Evolutionary conservation across 2,797 vertebrate species (phyloP).

Genomic region (Petrocephalus schoutedeni): DNA sequence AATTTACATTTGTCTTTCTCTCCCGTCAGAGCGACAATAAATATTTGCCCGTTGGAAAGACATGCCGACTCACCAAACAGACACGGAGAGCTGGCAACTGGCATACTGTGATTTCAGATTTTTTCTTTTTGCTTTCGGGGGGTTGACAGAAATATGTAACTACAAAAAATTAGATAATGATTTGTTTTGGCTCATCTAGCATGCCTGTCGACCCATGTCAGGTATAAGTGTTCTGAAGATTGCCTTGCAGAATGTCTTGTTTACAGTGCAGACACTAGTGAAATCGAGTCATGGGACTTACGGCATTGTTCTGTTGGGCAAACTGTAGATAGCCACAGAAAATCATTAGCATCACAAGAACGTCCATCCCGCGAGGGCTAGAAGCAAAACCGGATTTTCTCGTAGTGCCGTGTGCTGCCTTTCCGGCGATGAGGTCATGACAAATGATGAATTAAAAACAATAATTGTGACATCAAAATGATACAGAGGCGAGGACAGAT

Average conservation of each 20-base stretch:
- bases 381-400: background rate
- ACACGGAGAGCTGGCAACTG: background rate
- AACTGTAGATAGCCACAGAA: background rate
- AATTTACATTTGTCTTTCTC: constrained; percentile 1
- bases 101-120: background rate
- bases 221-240: background rate
- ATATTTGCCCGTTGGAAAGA: background rate
- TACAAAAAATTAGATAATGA: too few relatives aligned
- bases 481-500: constrained; percentile 18
- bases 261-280: background rate
- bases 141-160: background rate
- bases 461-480: background rate
- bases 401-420: background rate
- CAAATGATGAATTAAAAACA: constrained; percentile 16
- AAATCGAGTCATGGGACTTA: background rate
- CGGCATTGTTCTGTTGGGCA: background rate
- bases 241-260: background rate
- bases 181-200: background rate
- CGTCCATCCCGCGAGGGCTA: background rate
- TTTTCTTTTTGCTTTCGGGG: background rate
- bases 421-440: background rate
- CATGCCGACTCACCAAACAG: background rate
- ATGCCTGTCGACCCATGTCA: background rate
- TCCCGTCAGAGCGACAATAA: background rate
- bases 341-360: background rate